Conservation (phyloP, 2,113 vertebrate genomes). For the Rhinoderma darwinii region DNA sequence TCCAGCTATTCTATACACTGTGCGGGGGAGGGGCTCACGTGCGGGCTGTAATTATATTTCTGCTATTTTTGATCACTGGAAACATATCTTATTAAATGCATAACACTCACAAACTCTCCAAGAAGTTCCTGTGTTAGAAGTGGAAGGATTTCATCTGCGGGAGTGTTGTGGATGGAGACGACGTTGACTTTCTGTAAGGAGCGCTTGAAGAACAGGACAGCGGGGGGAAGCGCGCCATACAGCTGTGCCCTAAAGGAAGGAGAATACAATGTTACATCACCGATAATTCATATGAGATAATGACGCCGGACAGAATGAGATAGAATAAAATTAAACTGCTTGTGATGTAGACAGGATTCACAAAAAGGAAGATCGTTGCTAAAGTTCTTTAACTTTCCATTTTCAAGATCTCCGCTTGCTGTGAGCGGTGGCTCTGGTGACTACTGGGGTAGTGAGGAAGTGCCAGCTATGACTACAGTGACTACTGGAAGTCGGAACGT, state of each 20-base stretch:
- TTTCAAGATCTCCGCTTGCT: no score
- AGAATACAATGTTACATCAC: neutral
- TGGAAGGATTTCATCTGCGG: constrained; percentile 68
- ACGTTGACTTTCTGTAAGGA: constrained; percentile 64
- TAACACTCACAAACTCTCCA: constrained; percentile 81
- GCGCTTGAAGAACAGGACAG: constrained; percentile 76
- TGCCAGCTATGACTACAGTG: no score
- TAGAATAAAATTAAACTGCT: no score
- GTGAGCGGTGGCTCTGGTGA: no score
- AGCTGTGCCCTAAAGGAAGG: constrained; percentile 75
- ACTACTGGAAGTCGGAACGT: no score
- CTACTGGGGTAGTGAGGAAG: neutral
- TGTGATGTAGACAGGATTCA: no score
- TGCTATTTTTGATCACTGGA: neutral
- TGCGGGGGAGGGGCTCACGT: neutral
- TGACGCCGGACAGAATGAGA: neutral
- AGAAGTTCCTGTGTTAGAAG: constrained; percentile 71
- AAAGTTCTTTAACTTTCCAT: no score
- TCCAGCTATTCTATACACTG: neutral
- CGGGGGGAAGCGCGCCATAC: constrained; percentile 76
- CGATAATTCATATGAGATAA: no score
- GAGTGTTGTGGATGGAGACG: constrained; percentile 67
- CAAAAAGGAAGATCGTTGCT: no score
- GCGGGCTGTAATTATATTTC: neutral
- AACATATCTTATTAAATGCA: neutral